A percentile compares a stretch with the other conserved stretches of the same genome.
Evolutionary conservation across 2,113 vertebrate genomes (phyloP).

Genomic region (Gallinago media): DNA sequence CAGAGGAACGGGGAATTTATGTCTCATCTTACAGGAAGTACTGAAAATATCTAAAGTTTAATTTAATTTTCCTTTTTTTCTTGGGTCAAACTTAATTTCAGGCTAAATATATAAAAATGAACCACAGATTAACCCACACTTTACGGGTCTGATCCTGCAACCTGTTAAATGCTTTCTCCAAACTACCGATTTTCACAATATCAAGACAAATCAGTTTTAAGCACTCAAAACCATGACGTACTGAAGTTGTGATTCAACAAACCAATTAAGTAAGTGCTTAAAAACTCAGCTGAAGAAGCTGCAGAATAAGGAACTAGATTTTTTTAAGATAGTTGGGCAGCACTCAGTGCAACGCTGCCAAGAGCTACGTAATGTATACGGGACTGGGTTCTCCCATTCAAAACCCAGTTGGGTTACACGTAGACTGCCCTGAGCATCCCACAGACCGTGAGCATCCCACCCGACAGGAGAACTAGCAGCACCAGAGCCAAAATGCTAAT

Average conservation of each 20-base stretch:
- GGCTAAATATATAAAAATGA: neutral
- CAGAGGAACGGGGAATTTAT: neutral
- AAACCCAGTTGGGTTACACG: neutral
- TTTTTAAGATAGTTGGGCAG: neutral
- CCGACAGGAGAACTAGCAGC: neutral
- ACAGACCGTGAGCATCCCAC: neutral
- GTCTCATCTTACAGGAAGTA: conserved; percentile 17
- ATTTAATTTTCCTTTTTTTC: neutral
- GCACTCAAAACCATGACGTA: neutral
- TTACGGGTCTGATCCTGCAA: conserved; percentile 28
- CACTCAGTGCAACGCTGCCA: neutral
- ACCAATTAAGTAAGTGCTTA: neutral
- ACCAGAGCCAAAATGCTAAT: neutral
- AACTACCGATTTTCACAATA: neutral
- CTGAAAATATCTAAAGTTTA: conserved; percentile 1
- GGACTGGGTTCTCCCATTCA: neutral
- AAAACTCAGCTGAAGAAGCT: neutral
- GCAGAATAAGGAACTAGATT: neutral
- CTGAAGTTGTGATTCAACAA: neutral
- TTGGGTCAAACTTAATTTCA: neutral
- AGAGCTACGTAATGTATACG: neutral
- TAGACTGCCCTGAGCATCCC: neutral
- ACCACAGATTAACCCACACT: conserved; percentile 12
- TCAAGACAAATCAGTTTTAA: neutral
- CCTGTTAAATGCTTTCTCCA: neutral